Base-by-base conservation (phyloP, 1,140 invertebrate genomes). In the Campoletis sonorensis region DNA sequence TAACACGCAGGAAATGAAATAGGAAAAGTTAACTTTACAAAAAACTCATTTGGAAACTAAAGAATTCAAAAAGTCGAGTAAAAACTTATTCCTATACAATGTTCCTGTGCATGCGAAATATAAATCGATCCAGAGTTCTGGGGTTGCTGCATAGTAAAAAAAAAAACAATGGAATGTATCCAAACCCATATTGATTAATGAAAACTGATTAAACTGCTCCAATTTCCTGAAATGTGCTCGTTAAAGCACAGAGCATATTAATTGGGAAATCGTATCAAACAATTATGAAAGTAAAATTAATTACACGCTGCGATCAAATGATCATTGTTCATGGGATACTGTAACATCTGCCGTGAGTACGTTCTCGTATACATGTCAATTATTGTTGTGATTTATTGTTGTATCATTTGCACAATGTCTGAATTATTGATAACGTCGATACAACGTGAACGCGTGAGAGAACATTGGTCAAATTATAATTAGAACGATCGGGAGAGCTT, bases 301-400 rank as follows among this genome's bases (percentile, higher is more conserved):
- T 54, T 54, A 54, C 8, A 54, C 11, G 51, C n/a, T 21, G n/a
- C 7, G 11, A 54, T 54, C 51, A 8, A 54, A 54, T 8, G n/a
- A 54, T 54, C 18, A n/a, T 54, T 54, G 16, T 54, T 54, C 51
- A 21, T 54, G n/a, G 51, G 18, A 21, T 54, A 21, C n/a, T 54
- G 51, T 18, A 54, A 21, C 51, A 54, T 54, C 51, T 54, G 51
- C n/a, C 51, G 51, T 15, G 1, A 11, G 18, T 5, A n/a, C 18
- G 51, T 11, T 54, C n/a, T 21, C 18, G 51, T 54, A 54, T 45
- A 10, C 16, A 54, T 54, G 51, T 54, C 51, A 21, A 54, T 54
- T 54, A 18, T 54, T 54, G 51, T 54, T 54, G n/a, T 21, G 51
- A 54, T 54, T 54, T 21, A n/a, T 54, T 54, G 51, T n/a, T 54